Base-by-base conservation (phyloP, 2,113 vertebrate species). In the Athene noctua region DNA sequence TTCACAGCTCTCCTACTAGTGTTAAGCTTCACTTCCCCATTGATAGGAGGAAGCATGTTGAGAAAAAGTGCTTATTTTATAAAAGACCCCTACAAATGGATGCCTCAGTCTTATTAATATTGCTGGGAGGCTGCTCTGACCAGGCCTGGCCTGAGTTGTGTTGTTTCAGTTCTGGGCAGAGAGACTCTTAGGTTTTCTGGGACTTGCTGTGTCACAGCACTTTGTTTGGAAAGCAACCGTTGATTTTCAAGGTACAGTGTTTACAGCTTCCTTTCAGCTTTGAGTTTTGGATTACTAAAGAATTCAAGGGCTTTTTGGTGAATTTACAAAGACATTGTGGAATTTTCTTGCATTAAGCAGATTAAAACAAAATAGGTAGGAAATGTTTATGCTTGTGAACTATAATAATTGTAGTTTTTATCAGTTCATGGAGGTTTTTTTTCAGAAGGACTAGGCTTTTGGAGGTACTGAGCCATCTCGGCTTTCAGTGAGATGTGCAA, bases 41-140 rank as follows among this genome's bases (percentile, higher is more conserved):
- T 21, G 23, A 6, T 11, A 6, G 0, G 13, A 36, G 22, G n/a
- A 15, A 62, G 2, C 16, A 49, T 2, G 0, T 13, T 51, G 42
- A 25, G 72, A 66, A 61, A 30, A 55, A 81, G 3, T 7, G 4
- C 8, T 87, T 1, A 0, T 40, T 77, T 57, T 13, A 7, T 38
- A 27, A 58, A 95, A 70, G 13, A 27, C 2, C 27, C 27, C 19
- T 3, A 0, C 11, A 26, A 29, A 13, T 12, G 16, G 23, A 40
- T 55, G 1, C 27, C 49, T 29, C 15, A 10, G 4, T 54, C 10
- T 40, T 46, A 13, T 0, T 13, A 1, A 7, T 65, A 14, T 13
- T 74, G 5, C 32, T 46, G 34, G 40, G 46, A 49, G 30, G 34
- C 59, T 81, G 40, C 59, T 70, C 34, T 13, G 4, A 5, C 11